Evolutionary conservation across 2,797 vertebrate genomes (phyloP), one percentile per base, ranked within the genome.

Genomic region (Tenualosa ilisha): DNA sequence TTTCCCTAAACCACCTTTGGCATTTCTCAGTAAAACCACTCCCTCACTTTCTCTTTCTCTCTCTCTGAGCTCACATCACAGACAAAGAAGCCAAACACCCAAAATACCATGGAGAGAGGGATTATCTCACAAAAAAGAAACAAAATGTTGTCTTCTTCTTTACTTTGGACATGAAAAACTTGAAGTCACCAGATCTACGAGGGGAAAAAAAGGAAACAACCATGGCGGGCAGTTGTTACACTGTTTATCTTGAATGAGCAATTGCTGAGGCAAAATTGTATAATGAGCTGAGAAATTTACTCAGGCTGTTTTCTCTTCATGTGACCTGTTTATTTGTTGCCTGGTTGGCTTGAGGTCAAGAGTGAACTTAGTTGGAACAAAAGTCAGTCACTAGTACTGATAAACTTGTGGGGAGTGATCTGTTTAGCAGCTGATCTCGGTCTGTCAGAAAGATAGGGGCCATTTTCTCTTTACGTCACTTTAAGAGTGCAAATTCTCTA

Each of bases 1-100:
- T 22, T 40, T 43, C 20, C 40, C 72, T 79, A 13, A 75, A 40
- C 31, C 31, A 75, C 68, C 37, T 43, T 40, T 79, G 17, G 72
- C 72, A 79, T 79, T 79, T 79, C 72, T 79, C 72, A 46, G 37
- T 46, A 15, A 79, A 79, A 79, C 72, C 72, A 79, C 72, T 43
- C 72, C 72, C 72, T 79, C 72, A 79, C 13, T 79, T 15, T 43
- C 72, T 79, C 72, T 20, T 79, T 79, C 40, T 31, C 65, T 15
- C 31, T 40, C 13, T 40, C 40, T 79, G 37, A 79, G 17, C 72
- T 79, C 72, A 79, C 15, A 46, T 79, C 72, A 43, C 17, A 79
- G 72, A 79, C 15, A 79, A 79, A 46, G 17, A 79, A 15, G 37
- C 72, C 72, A 79, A 79, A 79, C 72, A 46, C 37, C 37, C 72